Conservation (phyloP, 2,888 invertebrate species). For the Agrotis exclamationis region DNA sequence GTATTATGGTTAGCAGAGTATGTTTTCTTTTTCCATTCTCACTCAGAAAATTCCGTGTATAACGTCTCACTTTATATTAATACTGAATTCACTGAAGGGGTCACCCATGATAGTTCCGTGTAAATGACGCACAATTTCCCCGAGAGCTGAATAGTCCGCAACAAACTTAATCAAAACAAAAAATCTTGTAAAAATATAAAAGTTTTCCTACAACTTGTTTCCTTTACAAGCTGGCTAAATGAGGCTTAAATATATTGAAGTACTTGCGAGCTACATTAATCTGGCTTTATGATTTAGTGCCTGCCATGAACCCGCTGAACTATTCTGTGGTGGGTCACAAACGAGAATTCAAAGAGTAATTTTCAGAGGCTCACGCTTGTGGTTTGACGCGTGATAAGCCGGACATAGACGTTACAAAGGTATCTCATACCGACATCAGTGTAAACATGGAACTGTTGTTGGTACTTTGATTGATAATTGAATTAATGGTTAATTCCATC, state of each 20-base stretch:
- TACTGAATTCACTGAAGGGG: constrained; percentile 20
- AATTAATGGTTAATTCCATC: constrained; percentile 74
- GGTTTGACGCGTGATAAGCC: no score
- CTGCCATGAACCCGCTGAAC: neutral
- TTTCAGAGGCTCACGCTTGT: constrained; percentile 14
- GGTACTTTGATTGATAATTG: constrained; percentile 74
- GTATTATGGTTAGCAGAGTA: neutral
- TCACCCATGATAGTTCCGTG: constrained; percentile 16
- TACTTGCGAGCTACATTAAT: constrained; percentile 6
- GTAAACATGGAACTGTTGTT: constrained; percentile 63
- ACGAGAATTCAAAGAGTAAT: constrained; percentile 17
- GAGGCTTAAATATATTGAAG: constrained; percentile 32
- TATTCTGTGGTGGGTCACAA: neutral
- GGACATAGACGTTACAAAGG: constrained; percentile 16
- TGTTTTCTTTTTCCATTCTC: neutral
- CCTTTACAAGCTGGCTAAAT: constrained; percentile 25
- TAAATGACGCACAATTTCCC: constrained; percentile 5
- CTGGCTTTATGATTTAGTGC: constrained; percentile 12
- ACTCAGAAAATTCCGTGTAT: neutral
- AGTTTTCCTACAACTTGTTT: constrained; percentile 37
- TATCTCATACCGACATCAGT: constrained; percentile 55
- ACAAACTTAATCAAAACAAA: constrained; percentile 34
- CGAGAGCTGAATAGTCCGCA: constrained; percentile 25
- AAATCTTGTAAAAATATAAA: constrained; percentile 24
- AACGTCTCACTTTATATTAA: neutral